Evolutionary conservation across 2,113 vertebrate genomes (phyloP).

Genomic region (Ciconia maguari): DNA sequence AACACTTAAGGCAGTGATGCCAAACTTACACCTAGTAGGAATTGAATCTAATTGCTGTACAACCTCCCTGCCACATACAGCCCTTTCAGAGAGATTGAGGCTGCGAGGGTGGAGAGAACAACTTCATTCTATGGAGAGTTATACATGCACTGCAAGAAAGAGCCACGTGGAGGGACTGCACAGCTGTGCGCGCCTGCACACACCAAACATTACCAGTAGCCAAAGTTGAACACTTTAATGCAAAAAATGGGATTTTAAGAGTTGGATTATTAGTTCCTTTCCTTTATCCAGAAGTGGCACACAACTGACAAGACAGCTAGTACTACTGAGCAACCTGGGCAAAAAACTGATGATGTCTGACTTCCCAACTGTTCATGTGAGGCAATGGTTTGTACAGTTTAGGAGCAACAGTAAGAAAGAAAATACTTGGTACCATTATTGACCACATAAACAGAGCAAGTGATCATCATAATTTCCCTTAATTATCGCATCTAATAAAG

Average conservation of each 20-base stretch:
- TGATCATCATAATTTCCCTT: not conserved
- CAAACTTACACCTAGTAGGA: no score
- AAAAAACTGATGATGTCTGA: not conserved
- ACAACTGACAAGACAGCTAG: not conserved
- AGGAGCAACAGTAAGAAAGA: not conserved
- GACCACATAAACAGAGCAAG: not conserved
- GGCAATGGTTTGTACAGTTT: not conserved
- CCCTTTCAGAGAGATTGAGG: no score
- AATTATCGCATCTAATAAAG: not conserved
- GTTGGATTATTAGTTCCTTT: not conserved
- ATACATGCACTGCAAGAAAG: not conserved
- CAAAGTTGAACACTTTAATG: not conserved
- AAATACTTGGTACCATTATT: not conserved
- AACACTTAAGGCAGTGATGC: not conserved
- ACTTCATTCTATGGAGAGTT: not conserved
- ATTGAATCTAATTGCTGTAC: no score
- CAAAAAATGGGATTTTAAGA: not conserved
- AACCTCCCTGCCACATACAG: not conserved
- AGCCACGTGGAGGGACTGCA: not conserved
- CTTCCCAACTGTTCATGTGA: rapidly evolving
- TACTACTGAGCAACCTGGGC: not conserved
- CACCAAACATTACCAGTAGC: not conserved
- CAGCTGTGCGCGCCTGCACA: not conserved
- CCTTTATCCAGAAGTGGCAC: not conserved
- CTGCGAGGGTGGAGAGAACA: not conserved